Base-by-base conservation (phyloP, 2,797 vertebrate species). In the Nasua narica region DNA sequence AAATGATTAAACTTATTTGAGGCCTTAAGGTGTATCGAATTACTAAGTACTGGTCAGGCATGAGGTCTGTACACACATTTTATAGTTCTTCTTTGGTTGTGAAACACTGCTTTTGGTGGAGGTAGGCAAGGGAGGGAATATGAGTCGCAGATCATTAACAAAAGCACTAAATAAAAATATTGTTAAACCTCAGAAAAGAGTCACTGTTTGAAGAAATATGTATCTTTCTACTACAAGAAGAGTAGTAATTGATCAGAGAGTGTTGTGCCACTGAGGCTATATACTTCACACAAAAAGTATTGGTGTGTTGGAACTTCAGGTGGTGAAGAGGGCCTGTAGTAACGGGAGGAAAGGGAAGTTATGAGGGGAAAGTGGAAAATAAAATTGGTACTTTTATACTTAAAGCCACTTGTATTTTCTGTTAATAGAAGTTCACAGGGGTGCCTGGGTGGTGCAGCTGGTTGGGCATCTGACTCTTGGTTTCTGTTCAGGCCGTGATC, bases 371-470 rank as follows among this genome's bases (percentile, higher is more conserved):
- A 85, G 67, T 74, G 18, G 35, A 83, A 54, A 90, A 48, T 72
- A 81, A 91, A 95, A 81, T n/a, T 56, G 94, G 69, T 27, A 78
- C 32, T 95, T 91, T 91, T 60, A 82, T 60, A 95, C 9, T 48
- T 83, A 76, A 95, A 96, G 35, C 82, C 25, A 77, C 58, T 77
- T 92, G 23, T 79, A 62, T 92, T 94, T 95, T 94, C 87, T 90
- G 83, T 84, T 69, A 92, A 79, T 43, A 16, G 54, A 95, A 77
- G 37, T 82, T 90, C 58, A 29, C 11, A 29, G 27, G 58, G 27
- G 27, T 11, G 3, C n/a, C n/a, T 37, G n/a, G 65, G 65, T 35
- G 65, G 65, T 67, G 4, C 9, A 35, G 65, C 5, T 21, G 9
- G n/a, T 67, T 67, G 65, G 27, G 65, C 18, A 11, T 11, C 9